A percentile compares a stretch with the other conserved stretches of the same genome.
Conservation (phyloP, 1,140 invertebrate species). For the Tribolium madens region DNA sequence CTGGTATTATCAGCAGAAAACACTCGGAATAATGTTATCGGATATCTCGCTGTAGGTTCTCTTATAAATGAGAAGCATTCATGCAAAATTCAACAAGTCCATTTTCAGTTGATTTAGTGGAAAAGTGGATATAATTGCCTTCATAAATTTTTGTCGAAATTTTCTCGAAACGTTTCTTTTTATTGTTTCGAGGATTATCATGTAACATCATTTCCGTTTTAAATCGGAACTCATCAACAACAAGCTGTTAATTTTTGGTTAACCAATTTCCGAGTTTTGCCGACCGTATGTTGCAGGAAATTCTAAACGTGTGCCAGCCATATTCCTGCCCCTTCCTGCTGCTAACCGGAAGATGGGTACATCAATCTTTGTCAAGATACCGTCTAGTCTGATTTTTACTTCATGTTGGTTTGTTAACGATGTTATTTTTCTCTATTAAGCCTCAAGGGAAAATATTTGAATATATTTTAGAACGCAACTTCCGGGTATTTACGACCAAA, state of each 20-base stretch:
- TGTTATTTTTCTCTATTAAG: not conserved
- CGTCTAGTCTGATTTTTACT: conserved; percentile 17
- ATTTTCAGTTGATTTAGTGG: conserved; percentile 23
- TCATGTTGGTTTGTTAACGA: not conserved
- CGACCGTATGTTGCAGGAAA: conserved; percentile 12
- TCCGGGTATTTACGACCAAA: not conserved
- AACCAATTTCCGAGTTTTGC: not conserved
- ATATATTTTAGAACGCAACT: not conserved
- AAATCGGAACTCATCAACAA: conserved; percentile 9
- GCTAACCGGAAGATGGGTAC: conserved; percentile 8
- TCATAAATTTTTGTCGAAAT: conserved; percentile 10
- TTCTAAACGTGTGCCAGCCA: not conserved
- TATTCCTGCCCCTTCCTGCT: conserved; percentile 20
- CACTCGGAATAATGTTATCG: conserved; percentile 22
- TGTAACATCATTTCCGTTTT: not conserved
- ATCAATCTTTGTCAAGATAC: conserved; percentile 27
- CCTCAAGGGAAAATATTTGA: not conserved
- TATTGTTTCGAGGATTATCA: not conserved
- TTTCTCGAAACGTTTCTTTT: not conserved
- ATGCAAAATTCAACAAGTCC: conserved; percentile 31
- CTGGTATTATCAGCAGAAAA: conserved; percentile 1
- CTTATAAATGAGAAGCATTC: conserved; percentile 22
- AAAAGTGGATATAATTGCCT: conserved; percentile 22
- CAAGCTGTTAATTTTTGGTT: conserved; percentile 10
- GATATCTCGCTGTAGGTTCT: conserved; percentile 22